These are phyloP conservation scores for silkworm (Bombyx mori) DNA, from an alignment of 1,140 invertebrate genomes.

Conservation along the genomic window ASM3026992v2 NC_085111.1:2809001-2809500, in stretches of 20 bases:
- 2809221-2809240: slow-evolving; percentile 95
- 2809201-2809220: slow-evolving; percentile 93
- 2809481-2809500: slow-evolving; percentile 93
- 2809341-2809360: slow-evolving; percentile 33
- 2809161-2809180: slow-evolving; percentile 92
- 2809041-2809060: too few species aligned
- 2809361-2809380: slow-evolving; percentile 65
- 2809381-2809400: slow-evolving; percentile 75
- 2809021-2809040: too few species aligned
- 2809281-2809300: slow-evolving; percentile 82
- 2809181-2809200: slow-evolving; percentile 95
- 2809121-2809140: background rate
- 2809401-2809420: slow-evolving; percentile 84
- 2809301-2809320: slow-evolving; percentile 47
- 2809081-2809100: background rate
- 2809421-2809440: slow-evolving; percentile 89
- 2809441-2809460: slow-evolving; percentile 88
- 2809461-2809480: slow-evolving; percentile 97
- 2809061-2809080: background rate
- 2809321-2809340: slow-evolving; percentile 42
- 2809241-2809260: slow-evolving; percentile 88
- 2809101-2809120: background rate
- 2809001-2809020: background rate
- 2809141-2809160: slow-evolving; percentile 84
- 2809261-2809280: slow-evolving; percentile 85